Conservation (phyloP, 2,888 invertebrate species). For the Idaea straminata region DNA sequence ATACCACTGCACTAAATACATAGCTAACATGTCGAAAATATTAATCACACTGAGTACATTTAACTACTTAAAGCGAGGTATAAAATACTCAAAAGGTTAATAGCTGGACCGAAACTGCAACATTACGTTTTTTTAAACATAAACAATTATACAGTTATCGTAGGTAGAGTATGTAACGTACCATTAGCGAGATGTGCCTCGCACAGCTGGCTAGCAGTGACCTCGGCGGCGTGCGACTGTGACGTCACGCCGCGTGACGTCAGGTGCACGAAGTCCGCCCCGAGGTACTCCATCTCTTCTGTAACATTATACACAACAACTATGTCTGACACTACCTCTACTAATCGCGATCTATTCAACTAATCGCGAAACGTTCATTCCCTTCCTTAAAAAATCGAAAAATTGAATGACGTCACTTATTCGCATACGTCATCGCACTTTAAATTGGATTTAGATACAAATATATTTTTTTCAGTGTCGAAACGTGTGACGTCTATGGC, state of each 20-base stretch:
- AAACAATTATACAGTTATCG: neutral
- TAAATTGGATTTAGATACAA: no score
- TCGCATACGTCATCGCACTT: no score
- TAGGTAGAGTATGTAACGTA: constrained; percentile 20
- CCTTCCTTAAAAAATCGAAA: no score
- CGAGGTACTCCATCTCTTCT: constrained; percentile 34
- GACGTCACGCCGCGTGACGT: constrained; percentile 39
- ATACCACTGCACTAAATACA: no score
- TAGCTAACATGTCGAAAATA: no score
- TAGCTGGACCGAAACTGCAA: neutral
- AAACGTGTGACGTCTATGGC: no score
- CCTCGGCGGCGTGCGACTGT: constrained; percentile 54
- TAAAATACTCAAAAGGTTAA: neutral
- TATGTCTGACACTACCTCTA: no score
- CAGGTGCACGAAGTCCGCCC: constrained; percentile 40
- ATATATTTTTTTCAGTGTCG: no score
- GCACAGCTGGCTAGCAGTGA: constrained; percentile 44
- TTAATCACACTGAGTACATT: no score
- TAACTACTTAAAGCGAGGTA: neutral
- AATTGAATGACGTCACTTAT: no score
- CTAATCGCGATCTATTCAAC: no score
- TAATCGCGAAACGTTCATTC: no score
- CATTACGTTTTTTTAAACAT: neutral
- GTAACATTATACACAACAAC: neutral
- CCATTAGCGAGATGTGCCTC: constrained; percentile 48